Percentiles rank a stretch among this genome's conserved stretches.
Evolutionary conservation across 2,888 invertebrate species (phyloP).

Genomic region (Hoplodrina blanda): DNA sequence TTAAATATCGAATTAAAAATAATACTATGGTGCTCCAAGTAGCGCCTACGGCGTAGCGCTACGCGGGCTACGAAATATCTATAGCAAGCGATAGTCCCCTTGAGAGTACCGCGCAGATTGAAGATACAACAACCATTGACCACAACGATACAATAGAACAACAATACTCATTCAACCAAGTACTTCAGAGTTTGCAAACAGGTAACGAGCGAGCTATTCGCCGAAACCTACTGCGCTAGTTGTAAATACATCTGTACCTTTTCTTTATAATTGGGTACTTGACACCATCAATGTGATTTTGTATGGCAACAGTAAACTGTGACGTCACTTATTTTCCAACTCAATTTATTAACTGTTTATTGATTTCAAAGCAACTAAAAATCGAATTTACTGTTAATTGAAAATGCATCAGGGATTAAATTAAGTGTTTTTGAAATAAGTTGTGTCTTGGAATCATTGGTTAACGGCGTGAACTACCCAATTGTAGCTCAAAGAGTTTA

Average conservation of each 20-base stretch:
- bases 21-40: neutral
- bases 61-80: slow-evolving; percentile 19
- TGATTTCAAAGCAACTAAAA: no score
- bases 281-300: no score
- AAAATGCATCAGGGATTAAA: no score
- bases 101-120: slow-evolving; percentile 4
- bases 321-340: no score
- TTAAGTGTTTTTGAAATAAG: no score
- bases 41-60: slow-evolving; percentile 39
- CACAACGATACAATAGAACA: neutral
- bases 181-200: slow-evolving; percentile 12
- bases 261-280: no score
- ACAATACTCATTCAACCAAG: slow-evolving; percentile 15
- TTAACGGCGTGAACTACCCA: neutral
- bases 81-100: neutral
- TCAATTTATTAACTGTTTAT: no score
- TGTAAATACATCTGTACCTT: neutral
- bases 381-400: no score
- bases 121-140: slow-evolving; percentile 17
- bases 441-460: no score
- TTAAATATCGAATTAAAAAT: neutral
- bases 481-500: neutral
- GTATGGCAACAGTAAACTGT: no score
- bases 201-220: slow-evolving; percentile 4
- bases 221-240: neutral